Evolutionary conservation across 2,113 vertebrate species (phyloP), one percentile per base, ranked within the genome.

Genomic region (Meriones unguiculatus): DNA sequence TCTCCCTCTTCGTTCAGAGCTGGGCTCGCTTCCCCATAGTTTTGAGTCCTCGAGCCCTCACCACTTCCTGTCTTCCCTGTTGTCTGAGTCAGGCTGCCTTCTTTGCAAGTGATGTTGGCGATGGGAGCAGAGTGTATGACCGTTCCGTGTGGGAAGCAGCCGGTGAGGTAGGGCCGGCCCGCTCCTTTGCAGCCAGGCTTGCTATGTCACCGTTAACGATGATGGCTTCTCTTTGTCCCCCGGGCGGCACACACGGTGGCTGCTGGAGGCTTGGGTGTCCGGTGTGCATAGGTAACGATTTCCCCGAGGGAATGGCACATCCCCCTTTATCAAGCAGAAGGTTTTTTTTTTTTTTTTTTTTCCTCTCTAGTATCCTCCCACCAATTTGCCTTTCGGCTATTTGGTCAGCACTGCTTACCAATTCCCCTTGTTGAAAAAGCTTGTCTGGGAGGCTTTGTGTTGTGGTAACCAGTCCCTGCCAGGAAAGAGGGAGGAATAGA

Each of bases 1-100:
- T 46, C 46, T 5, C 24, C 46, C 25, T 75, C 70, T 57, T 12
- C 69, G 7, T 64, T 14, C 18, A 11, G 67, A 64, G 57, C 41
- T 59, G 0, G 1, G 1, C n/a, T 64, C 4, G 0, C 65, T 64
- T 62, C 28, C 1, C 73, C 52, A 2, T 11, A 0, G 35, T 41
- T 38, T 5, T 67, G 67, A 24, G 85, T 32, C 50, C 5, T 30
- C 72, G 64, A 86, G 9, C 86, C 73, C 80, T 76, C 7, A 2
- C 32, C 18, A 0, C 0, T 52, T 81, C 89, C 57, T 7, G 32
- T n/a, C 70, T 93, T 54, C 38, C 52, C 52, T 20, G 0, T n/a
- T 75, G 46, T 54, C 46, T 41, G 28, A 50, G 57, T 65, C 62
- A 76, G 50, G 69, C 25, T 87, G 24, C 17, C 62, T 82, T 57